phyloP scores from a whole-genome alignment of 2,888 invertebrate species.

The Torymus aiolomorphi region DNA sequence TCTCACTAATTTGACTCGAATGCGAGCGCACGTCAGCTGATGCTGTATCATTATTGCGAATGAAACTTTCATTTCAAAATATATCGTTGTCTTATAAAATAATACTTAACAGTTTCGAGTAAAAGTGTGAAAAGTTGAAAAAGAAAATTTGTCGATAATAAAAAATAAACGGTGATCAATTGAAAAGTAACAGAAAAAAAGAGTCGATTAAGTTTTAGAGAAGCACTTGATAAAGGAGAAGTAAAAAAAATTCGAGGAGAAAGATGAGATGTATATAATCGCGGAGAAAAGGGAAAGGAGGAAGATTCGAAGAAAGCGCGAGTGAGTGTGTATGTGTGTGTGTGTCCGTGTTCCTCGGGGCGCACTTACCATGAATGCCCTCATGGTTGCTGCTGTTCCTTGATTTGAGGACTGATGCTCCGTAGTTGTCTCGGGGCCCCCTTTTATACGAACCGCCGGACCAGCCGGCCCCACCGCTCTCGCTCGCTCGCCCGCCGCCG shows the following conservation, averaged over 20 bases:
- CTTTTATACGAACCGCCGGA: constrained; percentile 70
- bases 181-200: no score
- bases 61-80: neutral
- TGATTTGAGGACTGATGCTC: constrained; percentile 75
- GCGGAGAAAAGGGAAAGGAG: constrained; percentile 3
- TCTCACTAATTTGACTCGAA: constrained; percentile 18
- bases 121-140: no score
- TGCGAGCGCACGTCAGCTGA: no score
- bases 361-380: constrained; percentile 75
- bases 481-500: constrained; percentile 12
- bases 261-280: constrained; percentile 11
- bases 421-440: constrained; percentile 71
- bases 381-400: constrained; percentile 74
- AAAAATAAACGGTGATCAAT: no score
- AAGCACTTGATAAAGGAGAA: no score
- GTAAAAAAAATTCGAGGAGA: neutral
- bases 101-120: no score
- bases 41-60: neutral
- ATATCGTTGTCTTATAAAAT: neutral
- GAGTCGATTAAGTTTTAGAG: no score
- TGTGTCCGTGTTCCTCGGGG: neutral
- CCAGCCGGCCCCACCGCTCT: constrained; percentile 40
- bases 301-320: neutral
- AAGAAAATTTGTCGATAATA: no score
- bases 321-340: neutral